phyloP scores from a whole-genome alignment of 1,140 invertebrate species.

The Sipha flava region DNA sequence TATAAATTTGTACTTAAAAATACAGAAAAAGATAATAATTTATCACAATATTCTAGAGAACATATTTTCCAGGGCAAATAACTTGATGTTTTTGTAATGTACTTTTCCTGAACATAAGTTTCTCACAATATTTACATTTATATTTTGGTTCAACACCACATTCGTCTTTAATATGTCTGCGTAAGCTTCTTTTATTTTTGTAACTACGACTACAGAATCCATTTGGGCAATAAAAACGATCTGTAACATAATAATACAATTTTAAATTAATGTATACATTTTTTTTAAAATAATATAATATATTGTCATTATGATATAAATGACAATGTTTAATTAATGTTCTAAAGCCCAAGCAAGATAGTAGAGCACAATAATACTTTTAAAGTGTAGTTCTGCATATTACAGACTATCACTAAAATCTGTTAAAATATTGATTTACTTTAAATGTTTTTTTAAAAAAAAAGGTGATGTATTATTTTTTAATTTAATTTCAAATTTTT shows the following conservation, averaged over 20 bases:
- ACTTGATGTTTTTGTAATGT: conserved; percentile 1
- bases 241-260: not conserved
- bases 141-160: conserved; percentile 36
- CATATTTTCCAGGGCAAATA: not conserved
- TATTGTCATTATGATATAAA: not conserved
- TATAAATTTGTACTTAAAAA: too few relatives aligned
- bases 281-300: not conserved
- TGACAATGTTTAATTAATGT: not conserved
- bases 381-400: not conserved
- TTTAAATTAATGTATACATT: not conserved
- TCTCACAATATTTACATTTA: conserved; percentile 31
- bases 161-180: conserved; percentile 37
- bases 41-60: not conserved
- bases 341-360: not conserved
- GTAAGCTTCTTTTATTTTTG: conserved; percentile 33
- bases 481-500: too few relatives aligned
- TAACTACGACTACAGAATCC: conserved; percentile 9
- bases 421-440: not conserved
- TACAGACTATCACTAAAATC: not conserved
- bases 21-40: not conserved
- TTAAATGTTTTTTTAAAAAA: not conserved
- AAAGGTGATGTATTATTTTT: not conserved
- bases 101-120: conserved; percentile 1
- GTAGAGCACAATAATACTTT: not conserved
- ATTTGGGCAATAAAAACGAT: conserved; percentile 17